Base-by-base conservation (phyloP, 2,113 vertebrate species). In the Serilophus lunatus region DNA sequence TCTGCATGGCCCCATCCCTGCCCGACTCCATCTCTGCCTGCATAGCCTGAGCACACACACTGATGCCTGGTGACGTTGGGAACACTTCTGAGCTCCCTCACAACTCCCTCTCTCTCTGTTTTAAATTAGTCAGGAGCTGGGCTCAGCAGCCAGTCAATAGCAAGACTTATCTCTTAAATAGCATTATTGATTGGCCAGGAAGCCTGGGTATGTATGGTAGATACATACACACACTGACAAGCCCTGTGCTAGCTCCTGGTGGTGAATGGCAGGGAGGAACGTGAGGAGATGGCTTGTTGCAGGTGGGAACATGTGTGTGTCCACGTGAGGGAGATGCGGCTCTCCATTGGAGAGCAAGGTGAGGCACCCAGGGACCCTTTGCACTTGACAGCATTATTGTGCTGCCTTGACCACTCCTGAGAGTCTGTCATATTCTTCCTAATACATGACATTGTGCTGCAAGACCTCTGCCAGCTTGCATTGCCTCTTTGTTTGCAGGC, bases 161-260 rank as follows among this genome's bases (percentile, higher is more conserved):
- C 75, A 95, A 96, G 92, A 96, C 88, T 97, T 97, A 97, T 97
- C 97, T 97, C 95, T 96, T 96, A 97, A 97, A 96, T 89, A 96
- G 90, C 88, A 25, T 95, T 97, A 98, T 97, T 96, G 97, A 98
- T 97, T 49, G 7, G 83, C 68, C 33, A 33, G 96, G 94, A 95
- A 95, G 94, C 88, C 82, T 96, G 79, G 51, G 51, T 92, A 93
- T 93, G 74, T 95, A 92, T 84, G 91, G 77, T 85, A 90, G 85
- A 81, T 82, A 36, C 0, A 0, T 64, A 50, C 59, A 54, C 64
- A 15, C 4, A 11, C 83, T 44, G 69, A 91, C 86, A 61, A 77
- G 91, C 56, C 54, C 69, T 18, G 28, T 91, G 82, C 90, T 53
- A 42, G 79, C 63, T 81, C 75, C 71, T 3, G 3, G 50, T 49